Conservation (phyloP, 2,113 vertebrate genomes). For the Coryphaenoides rupestris region DNA sequence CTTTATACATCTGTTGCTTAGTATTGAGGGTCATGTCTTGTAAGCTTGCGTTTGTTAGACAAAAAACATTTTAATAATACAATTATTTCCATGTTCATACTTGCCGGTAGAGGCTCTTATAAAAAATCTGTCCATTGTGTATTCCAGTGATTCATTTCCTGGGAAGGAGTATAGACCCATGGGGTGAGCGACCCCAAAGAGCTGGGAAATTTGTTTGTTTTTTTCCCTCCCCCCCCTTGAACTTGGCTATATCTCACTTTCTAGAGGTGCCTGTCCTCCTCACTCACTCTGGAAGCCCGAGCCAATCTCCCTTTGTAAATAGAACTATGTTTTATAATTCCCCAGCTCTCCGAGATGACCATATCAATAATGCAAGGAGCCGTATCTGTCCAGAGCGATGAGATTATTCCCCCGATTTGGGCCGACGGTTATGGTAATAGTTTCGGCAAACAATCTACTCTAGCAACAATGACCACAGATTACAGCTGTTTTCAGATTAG, state of each 20-base stretch:
- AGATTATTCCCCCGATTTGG: conserved; percentile 98
- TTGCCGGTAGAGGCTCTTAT: conserved; percentile 46
- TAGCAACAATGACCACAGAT: conserved; percentile 89
- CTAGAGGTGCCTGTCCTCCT: conserved; percentile 90
- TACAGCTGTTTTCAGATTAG: conserved; percentile 96
- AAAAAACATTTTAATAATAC: conserved; percentile 58
- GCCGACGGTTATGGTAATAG: conserved; percentile 99
- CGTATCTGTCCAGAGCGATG: conserved; percentile 91
- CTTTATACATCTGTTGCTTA: conserved; percentile 49
- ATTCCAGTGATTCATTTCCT: conserved; percentile 75
- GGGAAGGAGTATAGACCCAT: conserved; percentile 67
- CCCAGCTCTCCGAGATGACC: conserved; percentile 87
- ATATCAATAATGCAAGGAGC: conserved; percentile 98
- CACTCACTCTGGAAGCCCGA: conserved; percentile 92
- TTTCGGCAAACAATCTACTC: conserved; percentile 98
- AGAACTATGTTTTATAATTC: conserved; percentile 99
- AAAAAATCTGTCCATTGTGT: conserved; percentile 72
- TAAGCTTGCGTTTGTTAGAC: conserved; percentile 47
- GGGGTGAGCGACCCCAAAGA: conserved; percentile 83
- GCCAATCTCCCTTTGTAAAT: conserved; percentile 99
- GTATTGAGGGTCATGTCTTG: conserved; percentile 43
- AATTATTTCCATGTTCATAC: too few relatives aligned
- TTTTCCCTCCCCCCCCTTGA: conserved; percentile 63
- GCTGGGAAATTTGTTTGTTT: conserved; percentile 81
- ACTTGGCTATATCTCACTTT: conserved; percentile 94